Evolutionary conservation across 2,888 invertebrate genomes (phyloP).

Genomic region (Alcis repandata): DNA sequence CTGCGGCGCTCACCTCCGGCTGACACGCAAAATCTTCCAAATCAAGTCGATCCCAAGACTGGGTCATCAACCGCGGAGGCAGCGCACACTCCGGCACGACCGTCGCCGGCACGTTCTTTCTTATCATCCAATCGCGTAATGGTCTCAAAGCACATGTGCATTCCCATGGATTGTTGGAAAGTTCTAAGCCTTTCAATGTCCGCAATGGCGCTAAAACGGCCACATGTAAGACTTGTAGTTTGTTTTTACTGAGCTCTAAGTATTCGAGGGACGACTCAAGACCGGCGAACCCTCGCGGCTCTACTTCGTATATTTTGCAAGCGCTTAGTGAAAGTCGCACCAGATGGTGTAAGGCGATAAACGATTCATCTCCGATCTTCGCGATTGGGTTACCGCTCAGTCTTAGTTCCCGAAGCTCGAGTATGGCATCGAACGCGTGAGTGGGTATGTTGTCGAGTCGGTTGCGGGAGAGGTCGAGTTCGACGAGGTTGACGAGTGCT

Average conservation of each 20-base stretch:
- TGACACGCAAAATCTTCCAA: constrained; percentile 93
- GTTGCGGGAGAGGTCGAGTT: constrained; percentile 93
- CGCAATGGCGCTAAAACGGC: constrained; percentile 89
- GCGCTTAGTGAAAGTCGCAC: constrained; percentile 91
- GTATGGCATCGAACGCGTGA: constrained; percentile 90
- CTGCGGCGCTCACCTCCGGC: constrained; percentile 89
- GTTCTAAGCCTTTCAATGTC: constrained; percentile 90
- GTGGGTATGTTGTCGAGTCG: constrained; percentile 89
- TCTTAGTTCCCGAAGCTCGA: constrained; percentile 91
- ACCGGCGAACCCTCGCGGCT: constrained; percentile 90
- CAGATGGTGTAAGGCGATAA: constrained; percentile 88
- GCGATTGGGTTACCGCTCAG: constrained; percentile 92
- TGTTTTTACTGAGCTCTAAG: constrained; percentile 92
- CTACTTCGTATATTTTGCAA: constrained; percentile 90
- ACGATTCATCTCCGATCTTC: constrained; percentile 90
- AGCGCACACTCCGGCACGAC: constrained; percentile 89
- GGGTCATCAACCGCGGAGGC: constrained; percentile 88
- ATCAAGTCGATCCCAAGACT: constrained; percentile 91
- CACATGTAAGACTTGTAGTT: constrained; percentile 88
- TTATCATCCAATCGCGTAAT: constrained; percentile 92
- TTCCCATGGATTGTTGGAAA: constrained; percentile 94
- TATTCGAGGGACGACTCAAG: constrained; percentile 91
- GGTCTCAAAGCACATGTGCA: constrained; percentile 92
- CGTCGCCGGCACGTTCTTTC: constrained; percentile 91
- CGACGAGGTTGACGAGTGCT: constrained; percentile 92